Evolutionary conservation across 2,113 vertebrate species (phyloP).

Genomic region (Datnioides undecimradiatus): DNA sequence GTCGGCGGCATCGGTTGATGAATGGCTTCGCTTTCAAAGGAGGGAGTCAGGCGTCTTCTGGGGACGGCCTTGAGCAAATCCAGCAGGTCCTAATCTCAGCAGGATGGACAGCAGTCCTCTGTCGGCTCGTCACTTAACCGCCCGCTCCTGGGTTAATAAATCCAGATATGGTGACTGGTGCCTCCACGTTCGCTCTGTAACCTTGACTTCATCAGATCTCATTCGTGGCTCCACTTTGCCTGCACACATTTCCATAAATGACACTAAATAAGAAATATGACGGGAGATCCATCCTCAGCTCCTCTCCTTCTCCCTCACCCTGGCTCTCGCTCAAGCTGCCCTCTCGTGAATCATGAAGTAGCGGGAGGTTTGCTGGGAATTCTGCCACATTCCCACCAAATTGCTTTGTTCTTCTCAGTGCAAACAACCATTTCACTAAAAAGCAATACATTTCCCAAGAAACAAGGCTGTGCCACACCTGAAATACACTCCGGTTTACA

Average conservation of each 20-base stretch:
- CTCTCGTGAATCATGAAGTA: slow-evolving; percentile 47
- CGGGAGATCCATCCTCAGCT: slow-evolving; percentile 18
- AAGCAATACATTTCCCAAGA: slow-evolving; percentile 24
- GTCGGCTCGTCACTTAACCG: slow-evolving; percentile 62
- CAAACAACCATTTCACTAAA: slow-evolving; percentile 14
- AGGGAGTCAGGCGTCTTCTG: slow-evolving; percentile 47
- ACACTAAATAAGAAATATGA: slow-evolving; percentile 79
- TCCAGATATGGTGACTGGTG: slow-evolving; percentile 64
- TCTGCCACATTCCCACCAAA: slow-evolving; percentile 10
- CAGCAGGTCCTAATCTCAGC: slow-evolving; percentile 35
- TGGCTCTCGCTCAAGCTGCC: slow-evolving; percentile 4
- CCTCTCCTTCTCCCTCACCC: slow-evolving; percentile 8
- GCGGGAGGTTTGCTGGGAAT: neutral
- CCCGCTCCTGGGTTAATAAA: slow-evolving; percentile 71
- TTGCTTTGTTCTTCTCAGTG: slow-evolving; percentile 23
- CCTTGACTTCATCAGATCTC: slow-evolving; percentile 76
- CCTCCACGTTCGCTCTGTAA: slow-evolving; percentile 56
- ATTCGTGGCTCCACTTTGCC: slow-evolving; percentile 66
- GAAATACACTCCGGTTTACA: neutral
- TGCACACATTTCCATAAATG: slow-evolving; percentile 79
- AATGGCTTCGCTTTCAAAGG: slow-evolving; percentile 68
- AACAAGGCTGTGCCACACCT: slow-evolving; percentile 4
- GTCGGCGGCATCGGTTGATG: slow-evolving; percentile 47
- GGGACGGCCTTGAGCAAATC: slow-evolving; percentile 63
- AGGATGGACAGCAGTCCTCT: slow-evolving; percentile 46